Evolutionary conservation across 2,888 invertebrate genomes (phyloP).

Genomic region (Arctia plantaginis): DNA sequence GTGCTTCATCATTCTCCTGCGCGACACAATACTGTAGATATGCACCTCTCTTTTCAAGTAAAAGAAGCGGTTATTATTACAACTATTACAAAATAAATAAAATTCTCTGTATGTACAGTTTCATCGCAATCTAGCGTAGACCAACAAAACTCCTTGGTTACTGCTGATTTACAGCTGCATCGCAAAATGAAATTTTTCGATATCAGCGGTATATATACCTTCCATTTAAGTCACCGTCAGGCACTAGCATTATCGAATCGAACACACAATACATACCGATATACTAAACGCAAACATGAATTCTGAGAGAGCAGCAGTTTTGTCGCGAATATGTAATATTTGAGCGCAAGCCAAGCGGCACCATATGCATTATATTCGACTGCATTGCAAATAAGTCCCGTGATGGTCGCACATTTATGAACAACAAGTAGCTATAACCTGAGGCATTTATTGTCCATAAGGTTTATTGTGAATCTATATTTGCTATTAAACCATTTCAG

Average conservation of each 20-base stretch:
- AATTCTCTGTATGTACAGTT: background rate
- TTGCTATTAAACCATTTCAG: background rate
- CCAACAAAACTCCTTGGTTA: background rate
- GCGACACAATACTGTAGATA: too few species aligned
- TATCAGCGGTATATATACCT: background rate
- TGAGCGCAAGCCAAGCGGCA: constrained; percentile 24
- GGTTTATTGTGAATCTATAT: background rate
- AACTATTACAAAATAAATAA: background rate
- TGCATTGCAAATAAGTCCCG: constrained; percentile 11
- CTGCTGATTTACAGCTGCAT: background rate
- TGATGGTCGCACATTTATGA: constrained; percentile 3
- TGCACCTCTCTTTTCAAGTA: background rate
- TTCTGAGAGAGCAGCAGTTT: constrained; percentile 13
- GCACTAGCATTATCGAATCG: background rate
- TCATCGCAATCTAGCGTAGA: too few species aligned
- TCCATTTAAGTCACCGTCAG: background rate
- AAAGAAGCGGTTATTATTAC: background rate
- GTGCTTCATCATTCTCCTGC: background rate
- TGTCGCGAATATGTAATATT: constrained; percentile 19
- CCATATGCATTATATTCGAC: constrained; percentile 13
- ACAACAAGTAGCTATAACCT: constrained; percentile 1
- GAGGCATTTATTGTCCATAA: background rate
- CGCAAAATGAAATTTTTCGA: background rate
- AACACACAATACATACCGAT: background rate
- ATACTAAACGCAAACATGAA: constrained; percentile 11